phyloP scores from a whole-genome alignment of 2,113 vertebrate species.

The Chrysemys picta region DNA sequence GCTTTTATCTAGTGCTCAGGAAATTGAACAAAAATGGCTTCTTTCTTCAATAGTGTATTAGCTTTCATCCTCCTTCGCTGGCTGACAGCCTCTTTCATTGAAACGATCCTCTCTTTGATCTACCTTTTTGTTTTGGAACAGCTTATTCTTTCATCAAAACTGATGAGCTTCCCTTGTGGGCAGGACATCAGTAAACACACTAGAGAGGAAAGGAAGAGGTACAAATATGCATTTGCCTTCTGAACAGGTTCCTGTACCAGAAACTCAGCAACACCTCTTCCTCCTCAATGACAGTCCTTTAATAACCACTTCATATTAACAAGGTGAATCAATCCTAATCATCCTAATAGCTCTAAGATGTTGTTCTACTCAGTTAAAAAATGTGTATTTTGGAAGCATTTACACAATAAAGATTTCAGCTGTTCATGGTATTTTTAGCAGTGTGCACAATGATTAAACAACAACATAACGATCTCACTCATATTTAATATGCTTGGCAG shows the following conservation, averaged over 20 bases:
- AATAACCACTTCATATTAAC: slow-evolving; percentile 51
- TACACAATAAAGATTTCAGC: neutral
- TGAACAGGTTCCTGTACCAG: slow-evolving; percentile 53
- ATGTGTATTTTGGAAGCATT: slow-evolving; percentile 33
- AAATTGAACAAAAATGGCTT: neutral
- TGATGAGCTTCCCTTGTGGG: slow-evolving; percentile 35
- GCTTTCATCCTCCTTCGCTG: slow-evolving; percentile 16
- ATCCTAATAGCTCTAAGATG: slow-evolving; percentile 38
- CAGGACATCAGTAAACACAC: slow-evolving; percentile 30
- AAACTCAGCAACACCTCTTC: slow-evolving; percentile 49
- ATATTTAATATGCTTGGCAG: neutral
- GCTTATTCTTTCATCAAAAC: slow-evolving; percentile 48
- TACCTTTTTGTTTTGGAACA: slow-evolving; percentile 45
- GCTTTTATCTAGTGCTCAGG: neutral
- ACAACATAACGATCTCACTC: neutral
- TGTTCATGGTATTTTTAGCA: slow-evolving; percentile 25
- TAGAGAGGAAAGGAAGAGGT: slow-evolving; percentile 39
- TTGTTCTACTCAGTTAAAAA: slow-evolving; percentile 7
- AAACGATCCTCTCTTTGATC: slow-evolving; percentile 41
- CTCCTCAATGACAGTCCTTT: slow-evolving; percentile 27
- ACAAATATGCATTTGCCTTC: slow-evolving; percentile 48
- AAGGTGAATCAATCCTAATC: neutral
- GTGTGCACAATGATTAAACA: slow-evolving; percentile 27
- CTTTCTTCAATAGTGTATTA: slow-evolving; percentile 4
- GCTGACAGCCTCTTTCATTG: neutral